Conservation (phyloP, 1,140 invertebrate genomes). For the Calephelis virginiensis region DNA sequence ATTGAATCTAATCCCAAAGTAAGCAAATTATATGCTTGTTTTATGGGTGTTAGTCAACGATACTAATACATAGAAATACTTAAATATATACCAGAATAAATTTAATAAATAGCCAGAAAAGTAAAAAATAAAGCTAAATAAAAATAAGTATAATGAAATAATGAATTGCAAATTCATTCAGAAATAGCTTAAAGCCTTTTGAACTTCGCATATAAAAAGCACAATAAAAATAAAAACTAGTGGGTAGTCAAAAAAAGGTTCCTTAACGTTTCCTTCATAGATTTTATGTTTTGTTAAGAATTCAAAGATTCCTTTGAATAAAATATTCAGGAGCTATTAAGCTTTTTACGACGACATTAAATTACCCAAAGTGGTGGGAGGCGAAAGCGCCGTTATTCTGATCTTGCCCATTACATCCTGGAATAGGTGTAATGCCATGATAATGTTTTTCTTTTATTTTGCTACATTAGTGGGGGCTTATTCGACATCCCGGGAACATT, state of each 20-base stretch:
- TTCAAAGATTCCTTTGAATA: constrained; percentile 12
- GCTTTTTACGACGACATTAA: constrained; percentile 17
- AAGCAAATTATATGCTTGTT: no score
- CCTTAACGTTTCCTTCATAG: neutral
- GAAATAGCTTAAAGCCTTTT: no score
- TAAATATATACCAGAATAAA: no score
- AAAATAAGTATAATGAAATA: no score
- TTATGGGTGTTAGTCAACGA: no score
- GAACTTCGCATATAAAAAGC: no score
- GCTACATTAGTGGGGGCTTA: no score
- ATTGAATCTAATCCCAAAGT: no score
- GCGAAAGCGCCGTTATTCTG: constrained; percentile 13
- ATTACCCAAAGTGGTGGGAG: constrained; percentile 9
- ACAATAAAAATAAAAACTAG: constrained; percentile 1
- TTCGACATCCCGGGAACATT: neutral
- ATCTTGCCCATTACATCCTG: constrained; percentile 5
- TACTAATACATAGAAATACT: no score
- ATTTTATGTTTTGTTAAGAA: constrained; percentile 14
- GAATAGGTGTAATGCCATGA: constrained; percentile 12
- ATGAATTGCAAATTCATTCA: no score
- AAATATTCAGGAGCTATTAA: constrained; percentile 17
- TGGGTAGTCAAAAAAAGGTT: neutral
- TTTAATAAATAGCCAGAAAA: no score
- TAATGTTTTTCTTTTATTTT: constrained; percentile 3
- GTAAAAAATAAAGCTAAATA: no score